Evolutionary conservation across 2,797 vertebrate genomes (phyloP).

Genomic region (Acipenser transmontanus): DNA sequence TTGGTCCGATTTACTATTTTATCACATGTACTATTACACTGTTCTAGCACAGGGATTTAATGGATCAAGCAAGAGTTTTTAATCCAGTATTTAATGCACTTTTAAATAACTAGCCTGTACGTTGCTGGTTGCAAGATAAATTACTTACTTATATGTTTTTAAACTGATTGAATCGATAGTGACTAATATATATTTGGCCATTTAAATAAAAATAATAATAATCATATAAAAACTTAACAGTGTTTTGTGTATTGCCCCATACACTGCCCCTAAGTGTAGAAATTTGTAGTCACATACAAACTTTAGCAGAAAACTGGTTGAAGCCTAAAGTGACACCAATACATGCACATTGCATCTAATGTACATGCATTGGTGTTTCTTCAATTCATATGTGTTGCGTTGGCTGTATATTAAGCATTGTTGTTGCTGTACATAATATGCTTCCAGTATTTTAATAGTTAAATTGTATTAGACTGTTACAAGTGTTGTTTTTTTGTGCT

Average conservation of each 20-base stretch:
- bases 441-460: conserved; percentile 17
- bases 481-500: conserved; percentile 22
- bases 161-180: too few species aligned
- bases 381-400: conserved; percentile 15
- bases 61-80: conserved; percentile 49
- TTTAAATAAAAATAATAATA: too few species aligned
- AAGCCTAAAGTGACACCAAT: conserved; percentile 22
- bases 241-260: too few species aligned
- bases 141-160: too few species aligned
- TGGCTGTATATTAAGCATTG: conserved; percentile 52
- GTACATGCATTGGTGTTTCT: conserved; percentile 24
- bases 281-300: conserved; percentile 32
- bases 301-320: conserved; percentile 61
- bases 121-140: too few species aligned
- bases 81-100: too few species aligned
- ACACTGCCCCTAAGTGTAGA: too few species aligned
- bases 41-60: conserved; percentile 19
- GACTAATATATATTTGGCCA: too few species aligned
- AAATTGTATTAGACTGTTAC: background rate
- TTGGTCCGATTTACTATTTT: conserved; percentile 25
- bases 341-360: conserved; percentile 36
- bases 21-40: background rate
- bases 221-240: too few species aligned
- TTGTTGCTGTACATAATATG: conserved; percentile 54
- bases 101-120: too few species aligned